Conservation (phyloP, 1,140 invertebrate genomes). For the Tenebrio molitor region DNA sequence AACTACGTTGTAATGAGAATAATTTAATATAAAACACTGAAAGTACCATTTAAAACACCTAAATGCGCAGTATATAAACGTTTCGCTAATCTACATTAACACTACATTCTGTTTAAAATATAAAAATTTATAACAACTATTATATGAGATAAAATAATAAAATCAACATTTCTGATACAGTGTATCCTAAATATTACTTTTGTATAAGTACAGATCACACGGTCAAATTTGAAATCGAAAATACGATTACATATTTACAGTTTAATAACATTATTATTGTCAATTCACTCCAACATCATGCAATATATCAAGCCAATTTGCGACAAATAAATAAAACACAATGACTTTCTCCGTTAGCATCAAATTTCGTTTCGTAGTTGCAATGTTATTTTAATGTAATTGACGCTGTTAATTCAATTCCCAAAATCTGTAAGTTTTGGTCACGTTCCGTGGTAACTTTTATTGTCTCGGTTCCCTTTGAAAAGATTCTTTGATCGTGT, state of each 20-base stretch:
- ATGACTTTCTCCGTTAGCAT: slow-evolving; percentile 8
- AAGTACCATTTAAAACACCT: slow-evolving; percentile 42
- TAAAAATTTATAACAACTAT: slow-evolving; percentile 37
- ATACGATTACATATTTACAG: slow-evolving; percentile 35
- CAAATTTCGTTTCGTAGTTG: slow-evolving; percentile 10
- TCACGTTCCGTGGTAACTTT: slow-evolving; percentile 9
- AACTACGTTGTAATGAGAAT: slow-evolving; percentile 25
- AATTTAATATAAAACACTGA: slow-evolving; percentile 28
- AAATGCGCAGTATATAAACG: slow-evolving; percentile 42
- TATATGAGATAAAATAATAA: slow-evolving; percentile 14
- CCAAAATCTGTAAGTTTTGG: slow-evolving; percentile 19
- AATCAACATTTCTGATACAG: slow-evolving; percentile 38
- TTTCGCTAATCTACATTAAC: slow-evolving; percentile 30
- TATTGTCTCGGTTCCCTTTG: background rate
- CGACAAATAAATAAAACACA: slow-evolving; percentile 21
- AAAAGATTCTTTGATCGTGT: slow-evolving; percentile 14
- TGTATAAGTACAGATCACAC: slow-evolving; percentile 37
- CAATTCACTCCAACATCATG: slow-evolving; percentile 31
- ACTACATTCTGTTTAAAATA: slow-evolving; percentile 36
- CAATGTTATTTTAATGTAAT: slow-evolving; percentile 25
- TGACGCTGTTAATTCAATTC: slow-evolving; percentile 25
- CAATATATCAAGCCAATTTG: slow-evolving; percentile 30
- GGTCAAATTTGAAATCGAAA: slow-evolving; percentile 35
- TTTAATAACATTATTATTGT: slow-evolving; percentile 31
- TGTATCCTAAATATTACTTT: slow-evolving; percentile 30